Evolutionary conservation across 2,888 invertebrate species (phyloP).

Genomic region (Saturnia pavonia): DNA sequence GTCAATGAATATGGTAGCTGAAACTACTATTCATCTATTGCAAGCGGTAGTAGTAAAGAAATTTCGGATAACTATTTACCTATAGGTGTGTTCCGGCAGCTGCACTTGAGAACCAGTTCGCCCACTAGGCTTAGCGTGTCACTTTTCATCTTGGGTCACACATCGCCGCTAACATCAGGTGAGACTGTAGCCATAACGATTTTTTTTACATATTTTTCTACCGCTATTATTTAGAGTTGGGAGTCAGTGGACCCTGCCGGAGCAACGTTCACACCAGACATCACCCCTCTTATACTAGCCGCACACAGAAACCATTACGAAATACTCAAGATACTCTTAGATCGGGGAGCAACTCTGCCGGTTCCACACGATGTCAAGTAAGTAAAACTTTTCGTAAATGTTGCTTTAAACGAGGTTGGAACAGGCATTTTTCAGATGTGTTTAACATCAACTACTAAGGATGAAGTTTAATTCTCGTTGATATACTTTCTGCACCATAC

Average conservation of each 20-base stretch:
- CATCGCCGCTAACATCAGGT: too few species aligned
- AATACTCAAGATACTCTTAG: slow-evolving; percentile 95
- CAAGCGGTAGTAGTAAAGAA: too few species aligned
- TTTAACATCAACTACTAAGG: background rate
- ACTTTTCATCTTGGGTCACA: too few species aligned
- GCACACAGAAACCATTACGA: slow-evolving; percentile 99
- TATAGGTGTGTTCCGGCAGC: too few species aligned
- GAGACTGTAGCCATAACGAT: too few species aligned
- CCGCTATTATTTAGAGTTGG: slow-evolving; percentile 84
- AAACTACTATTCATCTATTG: too few species aligned
- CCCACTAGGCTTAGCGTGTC: too few species aligned
- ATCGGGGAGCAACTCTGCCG: slow-evolving; percentile 95
- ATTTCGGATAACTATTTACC: too few species aligned
- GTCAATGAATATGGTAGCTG: too few species aligned
- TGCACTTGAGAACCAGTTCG: too few species aligned
- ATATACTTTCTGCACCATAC: background rate
- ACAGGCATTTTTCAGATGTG: background rate
- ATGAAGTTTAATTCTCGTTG: background rate
- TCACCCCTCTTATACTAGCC: slow-evolving; percentile 96
- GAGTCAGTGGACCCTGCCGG: slow-evolving; percentile 89
- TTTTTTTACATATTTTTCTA: too few species aligned
- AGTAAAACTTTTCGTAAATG: slow-evolving; percentile 28
- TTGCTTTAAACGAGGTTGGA: background rate
- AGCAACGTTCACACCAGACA: slow-evolving; percentile 95
- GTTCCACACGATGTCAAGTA: slow-evolving; percentile 96